These are phyloP conservation scores for Amia ocellicauda DNA, from an alignment of 2,113 vertebrate species.

Conservation along the genomic window DNA sequence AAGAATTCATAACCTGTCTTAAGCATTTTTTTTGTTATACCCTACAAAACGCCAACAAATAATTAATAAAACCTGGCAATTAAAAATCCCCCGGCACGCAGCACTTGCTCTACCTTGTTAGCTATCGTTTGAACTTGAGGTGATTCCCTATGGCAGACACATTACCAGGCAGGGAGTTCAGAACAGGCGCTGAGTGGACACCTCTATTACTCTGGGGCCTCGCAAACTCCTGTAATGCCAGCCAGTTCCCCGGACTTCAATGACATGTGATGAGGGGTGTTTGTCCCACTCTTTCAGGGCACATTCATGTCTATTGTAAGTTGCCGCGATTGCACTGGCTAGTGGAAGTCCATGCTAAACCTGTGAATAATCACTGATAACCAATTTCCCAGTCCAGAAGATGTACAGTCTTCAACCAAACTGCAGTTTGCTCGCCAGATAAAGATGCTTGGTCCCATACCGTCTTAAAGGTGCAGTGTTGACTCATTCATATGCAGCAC, in stretches of 20 bases:
- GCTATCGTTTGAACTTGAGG: conserved; percentile 32
- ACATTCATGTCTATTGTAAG: no score
- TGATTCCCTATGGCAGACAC: conserved; percentile 22
- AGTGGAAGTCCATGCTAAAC: no score
- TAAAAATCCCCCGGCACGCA: neutral
- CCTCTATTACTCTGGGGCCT: conserved; percentile 22
- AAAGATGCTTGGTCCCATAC: no score
- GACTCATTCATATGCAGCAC: no score
- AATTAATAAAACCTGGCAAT: neutral
- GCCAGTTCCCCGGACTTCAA: neutral
- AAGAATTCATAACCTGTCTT: neutral
- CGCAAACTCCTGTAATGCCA: neutral
- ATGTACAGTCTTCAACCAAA: no score
- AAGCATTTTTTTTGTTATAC: conserved; percentile 8
- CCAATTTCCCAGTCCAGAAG: no score
- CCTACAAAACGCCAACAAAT: neutral
- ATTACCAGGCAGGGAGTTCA: conserved; percentile 5
- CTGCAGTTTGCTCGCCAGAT: no score
- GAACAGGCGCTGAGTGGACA: conserved; percentile 15
- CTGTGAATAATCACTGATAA: no score
- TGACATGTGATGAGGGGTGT: neutral
- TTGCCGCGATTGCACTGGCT: no score
- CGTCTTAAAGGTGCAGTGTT: no score
- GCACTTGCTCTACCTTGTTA: conserved; percentile 35
- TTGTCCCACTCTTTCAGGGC: no score